Evolutionary conservation across 1,140 invertebrate genomes (phyloP), one percentile per base, ranked within the genome.

Genomic region (Drosophila repleta): DNA sequence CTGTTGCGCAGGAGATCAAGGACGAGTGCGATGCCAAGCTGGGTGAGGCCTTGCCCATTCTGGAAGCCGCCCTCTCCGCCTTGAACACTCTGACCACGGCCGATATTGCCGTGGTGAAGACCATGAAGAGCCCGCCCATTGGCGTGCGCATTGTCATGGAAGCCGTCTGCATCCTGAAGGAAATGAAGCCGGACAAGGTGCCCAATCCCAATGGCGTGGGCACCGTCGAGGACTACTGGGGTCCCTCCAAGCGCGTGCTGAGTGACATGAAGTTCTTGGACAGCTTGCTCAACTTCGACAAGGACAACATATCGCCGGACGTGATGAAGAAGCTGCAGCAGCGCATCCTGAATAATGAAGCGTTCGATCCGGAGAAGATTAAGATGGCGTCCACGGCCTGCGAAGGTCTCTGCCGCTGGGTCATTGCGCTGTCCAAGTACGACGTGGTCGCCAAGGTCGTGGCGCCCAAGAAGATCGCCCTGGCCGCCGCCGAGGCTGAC

Each of bases 51-150:
- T 95, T 99, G 93, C 98, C 98, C 0, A 97, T 98, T 64, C 93
- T 99, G 53, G 96, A 98, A 85, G 93, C 95, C n/a, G 98, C 99
- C 13, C 92, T 98, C 70, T 94, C 95, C 1, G 98, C 98, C 3
- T 92, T 99, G 0, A 96, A 99, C 79, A 98, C 97, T 0, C 93
- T 99, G 3, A 99, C 98, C 39, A 95, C 96, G 4, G 93, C 95
- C 15, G 98, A 99, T 92, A 98, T 99, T 53, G 96, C 97, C 26
- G 94, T 98, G 45, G 97, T 99, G 4, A 99, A 98, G 93, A 96
- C 97, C 0, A 99, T 99, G 98, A 99, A 99, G 93, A 98, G 96
- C 93, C 99, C 99, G 2, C 98, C 98, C 0, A 95, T 96, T 84
- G 97, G 96, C 62, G 96, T 99, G 4, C 97, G 96, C 84, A 93